Evolutionary conservation across 2,797 vertebrate genomes (phyloP).

Genomic region (Florisuga fusca): DNA sequence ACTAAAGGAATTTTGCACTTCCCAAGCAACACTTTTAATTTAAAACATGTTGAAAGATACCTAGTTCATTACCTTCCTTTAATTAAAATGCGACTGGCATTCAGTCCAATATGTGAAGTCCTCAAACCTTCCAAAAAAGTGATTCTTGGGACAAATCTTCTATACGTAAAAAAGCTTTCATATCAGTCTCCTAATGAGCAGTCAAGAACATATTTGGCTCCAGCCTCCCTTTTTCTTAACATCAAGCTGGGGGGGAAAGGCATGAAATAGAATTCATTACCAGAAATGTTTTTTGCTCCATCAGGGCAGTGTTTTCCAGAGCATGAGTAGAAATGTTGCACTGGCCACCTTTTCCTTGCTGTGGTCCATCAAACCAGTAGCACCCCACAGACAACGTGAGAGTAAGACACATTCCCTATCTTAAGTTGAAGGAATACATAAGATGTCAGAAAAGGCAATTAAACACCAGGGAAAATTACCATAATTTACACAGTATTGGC

Average conservation of each 20-base stretch:
- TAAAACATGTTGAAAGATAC: not conserved
- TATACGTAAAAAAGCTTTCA: not conserved
- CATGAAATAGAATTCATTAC: not conserved
- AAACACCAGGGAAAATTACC: not conserved
- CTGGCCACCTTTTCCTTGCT: not conserved
- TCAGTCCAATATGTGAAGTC: not conserved
- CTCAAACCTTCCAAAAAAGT: not conserved
- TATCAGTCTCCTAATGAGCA: not conserved
- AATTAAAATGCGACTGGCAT: not conserved
- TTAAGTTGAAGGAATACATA: not conserved
- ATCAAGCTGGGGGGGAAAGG: not conserved
- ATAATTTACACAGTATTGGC: not conserved
- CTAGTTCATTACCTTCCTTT: not conserved
- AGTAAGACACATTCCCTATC: not conserved
- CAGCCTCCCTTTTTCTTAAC: not conserved
- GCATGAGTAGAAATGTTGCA: not conserved
- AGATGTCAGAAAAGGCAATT: not conserved
- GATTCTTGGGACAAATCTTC: not conserved
- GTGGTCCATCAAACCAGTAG: not conserved
- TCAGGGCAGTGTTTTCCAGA: not conserved
- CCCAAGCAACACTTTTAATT: not conserved
- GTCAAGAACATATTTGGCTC: not conserved
- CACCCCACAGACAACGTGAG: accelerated
- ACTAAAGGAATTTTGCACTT: not conserved
- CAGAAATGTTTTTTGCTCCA: not conserved